Conservation (phyloP, 1,140 invertebrate genomes). For the Andrena cerasifolii region DNA sequence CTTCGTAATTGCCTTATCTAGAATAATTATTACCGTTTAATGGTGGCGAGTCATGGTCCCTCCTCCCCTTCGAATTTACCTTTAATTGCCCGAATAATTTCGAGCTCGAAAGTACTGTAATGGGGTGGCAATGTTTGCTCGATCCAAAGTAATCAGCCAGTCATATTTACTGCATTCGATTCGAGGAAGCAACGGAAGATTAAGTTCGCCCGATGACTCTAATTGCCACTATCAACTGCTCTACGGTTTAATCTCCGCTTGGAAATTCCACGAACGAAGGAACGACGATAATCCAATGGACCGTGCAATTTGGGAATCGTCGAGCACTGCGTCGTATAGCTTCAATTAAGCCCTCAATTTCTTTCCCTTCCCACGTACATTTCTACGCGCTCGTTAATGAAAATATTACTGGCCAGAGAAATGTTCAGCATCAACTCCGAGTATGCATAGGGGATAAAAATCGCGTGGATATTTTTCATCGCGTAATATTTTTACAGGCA, state of each 20-base stretch:
- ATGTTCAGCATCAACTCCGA: too few species aligned
- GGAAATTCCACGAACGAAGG: conserved; percentile 66
- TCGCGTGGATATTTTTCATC: too few species aligned
- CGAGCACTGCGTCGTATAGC: conserved; percentile 7
- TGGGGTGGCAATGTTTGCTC: neutral
- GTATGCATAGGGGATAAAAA: too few species aligned
- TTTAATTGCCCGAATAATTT: neutral
- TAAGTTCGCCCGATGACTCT: conserved; percentile 61
- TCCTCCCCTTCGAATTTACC: neutral
- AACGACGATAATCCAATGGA: conserved; percentile 58
- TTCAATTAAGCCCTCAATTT: conserved; percentile 19
- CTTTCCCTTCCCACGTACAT: neutral
- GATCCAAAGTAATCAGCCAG: conserved; percentile 5
- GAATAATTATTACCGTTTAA: too few species aligned
- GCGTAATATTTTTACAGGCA: too few species aligned
- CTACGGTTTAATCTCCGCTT: conserved; percentile 72
- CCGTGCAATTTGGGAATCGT: conserved; percentile 44
- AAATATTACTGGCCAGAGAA: too few species aligned
- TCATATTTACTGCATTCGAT: neutral
- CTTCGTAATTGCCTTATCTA: too few species aligned
- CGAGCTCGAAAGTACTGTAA: neutral
- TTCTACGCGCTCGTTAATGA: too few species aligned
- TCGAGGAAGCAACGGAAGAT: conserved; percentile 18
- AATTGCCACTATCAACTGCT: conserved; percentile 62
- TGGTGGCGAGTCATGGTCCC: neutral